Conservation (phyloP, 2,113 vertebrate species). For the Aix galericulata region DNA sequence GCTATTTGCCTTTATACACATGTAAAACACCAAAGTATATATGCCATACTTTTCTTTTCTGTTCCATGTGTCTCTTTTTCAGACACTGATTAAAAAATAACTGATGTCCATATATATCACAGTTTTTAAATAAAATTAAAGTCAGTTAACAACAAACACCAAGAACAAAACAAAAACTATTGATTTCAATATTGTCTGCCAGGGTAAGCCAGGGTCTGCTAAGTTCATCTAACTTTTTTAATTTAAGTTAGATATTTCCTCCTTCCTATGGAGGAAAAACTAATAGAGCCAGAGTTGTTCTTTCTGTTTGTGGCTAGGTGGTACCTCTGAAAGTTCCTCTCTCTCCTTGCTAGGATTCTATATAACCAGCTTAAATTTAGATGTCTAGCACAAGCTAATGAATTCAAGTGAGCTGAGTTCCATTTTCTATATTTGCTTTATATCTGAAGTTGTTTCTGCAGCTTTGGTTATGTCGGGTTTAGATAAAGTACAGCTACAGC, state of each 20-base stretch:
- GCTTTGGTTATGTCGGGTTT: neutral
- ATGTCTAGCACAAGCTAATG: neutral
- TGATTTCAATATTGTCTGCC: neutral
- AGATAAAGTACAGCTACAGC: neutral
- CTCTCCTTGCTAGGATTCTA: neutral
- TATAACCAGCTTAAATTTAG: neutral
- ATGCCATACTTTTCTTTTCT: neutral
- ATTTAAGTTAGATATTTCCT: neutral
- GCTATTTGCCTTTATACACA: neutral
- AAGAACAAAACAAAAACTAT: neutral
- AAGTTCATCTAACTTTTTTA: neutral
- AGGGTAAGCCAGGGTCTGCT: neutral
- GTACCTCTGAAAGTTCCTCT: neutral
- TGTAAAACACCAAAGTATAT: neutral
- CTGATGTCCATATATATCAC: neutral
- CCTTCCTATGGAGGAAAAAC: neutral
- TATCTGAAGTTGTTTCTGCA: neutral
- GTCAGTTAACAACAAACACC: fast-evolving
- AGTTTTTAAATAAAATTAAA: neutral
- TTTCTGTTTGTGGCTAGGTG: neutral
- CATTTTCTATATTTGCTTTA: neutral
- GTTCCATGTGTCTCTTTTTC: neutral
- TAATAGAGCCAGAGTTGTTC: neutral
- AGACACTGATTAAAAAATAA: neutral
- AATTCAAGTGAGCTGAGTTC: neutral